Evolutionary conservation across 2,113 vertebrate species (phyloP).

Genomic region (Tragelaphus imberbis): DNA sequence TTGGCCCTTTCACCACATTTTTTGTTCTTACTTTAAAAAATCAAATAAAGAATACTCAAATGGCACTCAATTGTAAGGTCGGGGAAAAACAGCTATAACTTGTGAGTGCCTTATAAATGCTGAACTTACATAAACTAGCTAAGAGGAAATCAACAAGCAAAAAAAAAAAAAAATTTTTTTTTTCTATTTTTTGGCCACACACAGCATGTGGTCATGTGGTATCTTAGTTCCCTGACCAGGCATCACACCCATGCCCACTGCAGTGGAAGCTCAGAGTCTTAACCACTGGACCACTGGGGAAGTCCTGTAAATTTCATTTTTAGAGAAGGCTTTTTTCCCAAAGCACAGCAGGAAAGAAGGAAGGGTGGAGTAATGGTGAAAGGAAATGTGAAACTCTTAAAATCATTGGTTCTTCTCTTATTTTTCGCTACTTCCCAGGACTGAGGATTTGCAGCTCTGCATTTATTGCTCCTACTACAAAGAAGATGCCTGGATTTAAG

Average conservation of each 20-base stretch:
- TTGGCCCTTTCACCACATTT: neutral
- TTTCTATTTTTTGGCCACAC: neutral
- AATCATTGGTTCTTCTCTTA: neutral
- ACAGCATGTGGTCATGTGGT: neutral
- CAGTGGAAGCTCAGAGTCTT: neutral
- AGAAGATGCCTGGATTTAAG: neutral
- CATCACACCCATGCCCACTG: neutral
- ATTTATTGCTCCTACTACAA: neutral
- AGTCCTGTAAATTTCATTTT: neutral
- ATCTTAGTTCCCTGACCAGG: neutral
- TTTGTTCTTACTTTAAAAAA: neutral
- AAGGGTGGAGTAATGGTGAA: neutral
- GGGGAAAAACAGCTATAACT: neutral
- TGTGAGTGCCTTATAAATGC: neutral
- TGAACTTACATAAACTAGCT: neutral
- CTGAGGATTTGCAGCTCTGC: accelerated
- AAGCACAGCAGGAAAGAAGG: neutral
- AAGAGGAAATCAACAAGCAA: neutral
- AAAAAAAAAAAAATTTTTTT: neutral
- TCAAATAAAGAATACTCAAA: neutral
- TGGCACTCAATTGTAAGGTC: neutral
- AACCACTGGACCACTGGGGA: neutral
- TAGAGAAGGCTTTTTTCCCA: neutral
- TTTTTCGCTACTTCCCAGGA: neutral
- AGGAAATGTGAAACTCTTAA: neutral